Evolutionary conservation across 2,888 invertebrate genomes (phyloP), one percentile per base, ranked within the genome.

Genomic region (Aleiodes alternator): DNA sequence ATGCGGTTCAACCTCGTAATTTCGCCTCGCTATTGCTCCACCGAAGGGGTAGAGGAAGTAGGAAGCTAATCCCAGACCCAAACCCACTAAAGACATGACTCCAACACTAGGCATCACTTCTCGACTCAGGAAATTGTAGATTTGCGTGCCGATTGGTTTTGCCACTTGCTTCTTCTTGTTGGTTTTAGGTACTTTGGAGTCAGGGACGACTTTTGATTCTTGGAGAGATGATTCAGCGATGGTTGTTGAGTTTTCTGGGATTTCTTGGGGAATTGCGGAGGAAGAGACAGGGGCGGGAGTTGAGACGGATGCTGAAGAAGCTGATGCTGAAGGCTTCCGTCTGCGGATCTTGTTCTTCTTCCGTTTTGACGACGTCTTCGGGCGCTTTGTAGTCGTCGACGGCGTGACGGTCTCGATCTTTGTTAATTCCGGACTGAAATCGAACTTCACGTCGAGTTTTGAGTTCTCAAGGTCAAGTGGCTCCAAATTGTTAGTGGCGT

Each of bases 61-160:
- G 72, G 95, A 94, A 48, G 95, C 95, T 50, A 95, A 87, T 2
- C 95, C 95, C 2, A 95, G 92, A 77, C 95, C 93, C 56, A 95
- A 88, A 1, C 95, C 95, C 11, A 95, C 92, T 23, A 95, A 90
- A 0, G 89, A 89, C 82, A 95, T 95, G 0, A 95, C 94, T 0
- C 95, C 95, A 23, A 95, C 94, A 43, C 94, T 94, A 0, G 95
- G 95, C 94, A 95, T 95, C 0, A 95, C 94, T 90, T 95, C 95
- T 81, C 95, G 91, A 3, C 95, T 94, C 55, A 95, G 89, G 83
- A 94, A 95, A 83, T 94, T 95, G 84, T 95, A 95, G 34, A 95
- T 92, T 86, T 95, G 94, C 0, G 95, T 94, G 9, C 94, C 92
- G 0, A 95, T 91, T 0, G 94, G 94, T 73, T 94, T 92, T 56